Base-by-base conservation (phyloP, 2,113 vertebrate genomes). In the Thryonomys swinderianus region DNA sequence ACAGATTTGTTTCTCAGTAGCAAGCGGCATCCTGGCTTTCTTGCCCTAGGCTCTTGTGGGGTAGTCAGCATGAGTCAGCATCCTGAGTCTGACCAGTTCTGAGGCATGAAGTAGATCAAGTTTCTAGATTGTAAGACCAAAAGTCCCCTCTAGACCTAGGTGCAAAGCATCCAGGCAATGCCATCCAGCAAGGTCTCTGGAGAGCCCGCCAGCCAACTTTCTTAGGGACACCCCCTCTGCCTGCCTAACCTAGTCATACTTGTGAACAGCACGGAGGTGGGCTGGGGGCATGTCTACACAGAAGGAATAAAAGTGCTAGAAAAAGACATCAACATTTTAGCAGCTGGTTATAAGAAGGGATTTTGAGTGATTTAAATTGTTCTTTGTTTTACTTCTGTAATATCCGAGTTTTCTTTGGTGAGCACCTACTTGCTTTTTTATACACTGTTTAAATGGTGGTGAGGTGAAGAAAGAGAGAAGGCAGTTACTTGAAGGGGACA, bases 51-150 rank as follows among this genome's bases (percentile, higher is more conserved):
- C 14, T 93, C 37, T 92, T n/a, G 18, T 90, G 81, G 90, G 34
- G 53, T 69, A 80, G 79, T 90, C 30, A 45, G 53, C 55, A 64
- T 82, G 88, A 96, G 66, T 96, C 89, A 96, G 88, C 73, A 81
- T 96, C 64, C 81, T 62, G 88, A 85, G 53, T 81, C 27, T 90
- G 32, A 78, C 59, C 40, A 88, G 27, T 88, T 85, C 78, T 88
- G 48, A 66, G 32, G 73, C 61, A 90, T 34, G 10, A 34, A 88
- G 78, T n/a, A 87, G 88, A 96, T 96, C 85, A 93, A 90, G 79
- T 95, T 92, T 97, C 85, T 78, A 90, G 88, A 71, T 37, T 59
- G 25, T 23, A 90, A 71, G 42, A 86, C n/a, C 25, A 30, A 89
- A 88, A 55, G 84, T 71, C 42, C 76, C 86, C 10, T 23, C 53